These are phyloP conservation scores for Procavia capensis DNA, from an alignment of 2,113 vertebrate genomes.

Conservation along the genomic window DNA sequence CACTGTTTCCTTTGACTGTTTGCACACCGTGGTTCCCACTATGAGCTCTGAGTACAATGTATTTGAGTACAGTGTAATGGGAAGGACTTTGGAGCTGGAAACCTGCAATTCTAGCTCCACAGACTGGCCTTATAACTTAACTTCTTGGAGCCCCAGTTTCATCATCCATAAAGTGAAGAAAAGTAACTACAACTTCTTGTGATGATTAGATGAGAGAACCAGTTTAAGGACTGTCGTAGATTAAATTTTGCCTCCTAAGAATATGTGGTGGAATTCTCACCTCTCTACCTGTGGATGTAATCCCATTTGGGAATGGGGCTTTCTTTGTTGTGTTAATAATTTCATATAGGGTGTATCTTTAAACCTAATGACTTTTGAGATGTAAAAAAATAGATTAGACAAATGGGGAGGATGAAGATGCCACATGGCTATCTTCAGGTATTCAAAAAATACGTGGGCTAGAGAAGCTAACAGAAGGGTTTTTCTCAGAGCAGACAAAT, in stretches of 20 bases:
- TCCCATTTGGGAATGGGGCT: neutral
- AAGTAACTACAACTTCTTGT: neutral
- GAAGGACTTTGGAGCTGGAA: constrained; percentile 33
- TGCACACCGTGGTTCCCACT: neutral
- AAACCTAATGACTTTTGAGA: neutral
- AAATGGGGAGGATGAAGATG: neutral
- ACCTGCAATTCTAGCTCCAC: neutral
- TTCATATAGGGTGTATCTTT: neutral
- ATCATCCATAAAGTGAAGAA: neutral
- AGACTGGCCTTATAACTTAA: neutral
- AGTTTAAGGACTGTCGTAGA: neutral
- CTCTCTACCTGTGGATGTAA: neutral
- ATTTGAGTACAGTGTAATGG: neutral
- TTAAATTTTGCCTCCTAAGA: neutral
- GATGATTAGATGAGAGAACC: neutral
- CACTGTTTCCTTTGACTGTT: neutral
- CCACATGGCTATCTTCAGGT: neutral
- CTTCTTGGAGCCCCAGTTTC: neutral
- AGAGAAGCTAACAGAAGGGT: neutral
- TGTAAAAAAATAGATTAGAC: neutral
- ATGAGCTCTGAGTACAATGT: neutral
- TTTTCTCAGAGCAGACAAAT: neutral
- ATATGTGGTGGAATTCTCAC: neutral
- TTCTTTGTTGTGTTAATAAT: too few species aligned
- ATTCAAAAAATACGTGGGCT: neutral